Base-by-base conservation (phyloP, 2,113 vertebrate genomes). In the Polypterus senegalus region DNA sequence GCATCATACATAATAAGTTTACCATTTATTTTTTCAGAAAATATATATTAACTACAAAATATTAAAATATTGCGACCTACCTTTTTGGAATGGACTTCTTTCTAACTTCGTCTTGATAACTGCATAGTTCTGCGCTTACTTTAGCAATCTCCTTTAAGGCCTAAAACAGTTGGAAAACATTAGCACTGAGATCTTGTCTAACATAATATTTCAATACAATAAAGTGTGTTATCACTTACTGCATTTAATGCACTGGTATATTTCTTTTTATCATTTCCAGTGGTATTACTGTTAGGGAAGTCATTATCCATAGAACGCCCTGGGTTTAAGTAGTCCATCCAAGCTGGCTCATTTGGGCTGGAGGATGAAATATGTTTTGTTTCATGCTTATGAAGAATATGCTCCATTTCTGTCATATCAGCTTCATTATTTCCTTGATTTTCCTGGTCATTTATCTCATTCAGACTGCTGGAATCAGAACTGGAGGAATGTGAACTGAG, bases 101-200 rank as follows among this genome's bases (percentile, higher is more conserved):
- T 71, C 72, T 81, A 69, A 95, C 91, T 84, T 96, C 90, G 71
- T 97, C 89, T 84, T 97, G 94, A 79, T 94, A 98, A 83, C 85
- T 95, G 76, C 93, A 96, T 59, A 99, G 83, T 73, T 98, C 96
- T 80, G 97, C 90, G 73, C 96, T 99, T 54, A 97, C 93, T 80
- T 82, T 87, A 51, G 92, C 93, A 66, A 99, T 95, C 88, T 99
- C 96, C 75, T 90, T 91, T 65, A 97, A 87, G 75, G 94, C 96
- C 96, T 99, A 70, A 65, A 6, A 79, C 27, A 27, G 27, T 27
- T 27, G 27, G 27, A 27, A 27, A 27, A 27, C 27, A 27, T 27
- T 27, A 27, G 27, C 27, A 27, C 27, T 27, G 27, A 27, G 27
- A 27, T 27, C 27, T 27, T 27, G 27, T 27, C 27, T 27, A 27